Evolutionary conservation across 2,797 vertebrate species (phyloP).

Genomic region (Chelon labrosus): DNA sequence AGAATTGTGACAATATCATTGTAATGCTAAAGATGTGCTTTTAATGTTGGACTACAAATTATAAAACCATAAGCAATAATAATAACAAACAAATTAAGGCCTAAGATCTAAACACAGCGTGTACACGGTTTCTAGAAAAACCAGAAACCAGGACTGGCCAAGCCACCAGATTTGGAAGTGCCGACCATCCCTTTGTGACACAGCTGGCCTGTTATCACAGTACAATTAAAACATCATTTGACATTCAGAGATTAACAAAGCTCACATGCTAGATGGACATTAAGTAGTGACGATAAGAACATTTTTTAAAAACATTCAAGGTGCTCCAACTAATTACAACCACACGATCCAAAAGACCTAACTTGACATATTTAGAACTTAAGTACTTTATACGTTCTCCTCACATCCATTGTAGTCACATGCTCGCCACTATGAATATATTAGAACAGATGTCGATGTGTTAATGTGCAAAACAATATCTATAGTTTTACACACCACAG

Average conservation of each 20-base stretch:
- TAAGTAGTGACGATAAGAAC: slow-evolving; percentile 16
- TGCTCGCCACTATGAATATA: slow-evolving; percentile 40
- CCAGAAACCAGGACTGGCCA: slow-evolving; percentile 10
- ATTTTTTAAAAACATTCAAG: slow-evolving; percentile 45
- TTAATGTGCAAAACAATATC: slow-evolving; percentile 54
- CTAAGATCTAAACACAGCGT: slow-evolving; percentile 32
- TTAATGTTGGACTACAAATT: slow-evolving; percentile 24
- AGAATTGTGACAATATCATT: slow-evolving; percentile 9
- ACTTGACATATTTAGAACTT: slow-evolving; percentile 13
- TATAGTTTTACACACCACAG: slow-evolving; percentile 28
- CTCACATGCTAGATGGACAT: slow-evolving; percentile 57
- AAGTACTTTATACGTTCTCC: slow-evolving; percentile 2
- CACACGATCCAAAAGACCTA: slow-evolving; percentile 41
- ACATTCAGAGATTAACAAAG: slow-evolving; percentile 60
- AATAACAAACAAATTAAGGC: not conserved
- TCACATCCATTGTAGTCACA: slow-evolving; percentile 23
- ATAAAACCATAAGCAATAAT: not conserved
- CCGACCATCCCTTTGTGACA: slow-evolving; percentile 10
- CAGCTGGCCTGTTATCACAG: slow-evolving; percentile 17
- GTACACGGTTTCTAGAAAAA: slow-evolving; percentile 5
- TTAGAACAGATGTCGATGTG: slow-evolving; percentile 17
- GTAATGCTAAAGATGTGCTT: slow-evolving; percentile 33
- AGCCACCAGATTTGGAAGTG: slow-evolving; percentile 20
- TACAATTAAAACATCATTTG: slow-evolving; percentile 39
- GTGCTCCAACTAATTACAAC: slow-evolving; percentile 34